Percentiles rank a stretch among this genome's conserved stretches.
Evolutionary conservation across 2,888 invertebrate genomes (phyloP).

Genomic region (Beris chalybata): DNA sequence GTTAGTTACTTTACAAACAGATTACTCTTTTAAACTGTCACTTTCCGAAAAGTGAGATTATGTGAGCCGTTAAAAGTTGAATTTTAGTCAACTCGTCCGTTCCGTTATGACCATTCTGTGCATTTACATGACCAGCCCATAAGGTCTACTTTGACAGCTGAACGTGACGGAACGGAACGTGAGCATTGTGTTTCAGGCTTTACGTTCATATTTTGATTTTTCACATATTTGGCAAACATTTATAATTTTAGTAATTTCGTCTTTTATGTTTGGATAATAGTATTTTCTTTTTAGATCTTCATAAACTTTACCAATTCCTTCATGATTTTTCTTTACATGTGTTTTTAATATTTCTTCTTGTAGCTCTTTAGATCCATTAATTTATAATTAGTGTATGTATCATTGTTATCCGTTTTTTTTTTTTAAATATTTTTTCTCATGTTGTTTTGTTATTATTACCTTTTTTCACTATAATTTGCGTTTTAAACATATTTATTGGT

Average conservation of each 20-base stretch:
- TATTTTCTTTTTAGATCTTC: constrained; percentile 5
- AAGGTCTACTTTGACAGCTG: too few relatives aligned
- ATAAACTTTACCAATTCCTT: neutral
- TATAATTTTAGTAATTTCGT: neutral
- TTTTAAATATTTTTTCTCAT: neutral
- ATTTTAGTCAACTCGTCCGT: too few relatives aligned
- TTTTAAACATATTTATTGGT: neutral
- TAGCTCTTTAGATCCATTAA: neutral
- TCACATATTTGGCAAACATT: neutral
- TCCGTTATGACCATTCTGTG: too few relatives aligned
- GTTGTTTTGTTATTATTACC: neutral
- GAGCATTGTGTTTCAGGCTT: too few relatives aligned
- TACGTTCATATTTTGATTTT: constrained; percentile 8
- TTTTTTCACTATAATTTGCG: constrained; percentile 7
- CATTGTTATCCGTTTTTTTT: neutral
- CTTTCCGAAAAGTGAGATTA: too few relatives aligned
- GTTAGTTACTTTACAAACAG: too few relatives aligned
- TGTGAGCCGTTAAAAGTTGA: too few relatives aligned
- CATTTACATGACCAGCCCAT: too few relatives aligned
- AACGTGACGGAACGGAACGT: too few relatives aligned
- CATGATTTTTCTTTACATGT: neutral
- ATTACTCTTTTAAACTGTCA: too few relatives aligned
- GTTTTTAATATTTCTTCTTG: constrained; percentile 8
- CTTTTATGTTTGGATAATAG: constrained; percentile 4
- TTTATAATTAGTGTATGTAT: neutral